phyloP scores from a whole-genome alignment of 2,113 vertebrate species.

The Poecilia latipinna region DNA sequence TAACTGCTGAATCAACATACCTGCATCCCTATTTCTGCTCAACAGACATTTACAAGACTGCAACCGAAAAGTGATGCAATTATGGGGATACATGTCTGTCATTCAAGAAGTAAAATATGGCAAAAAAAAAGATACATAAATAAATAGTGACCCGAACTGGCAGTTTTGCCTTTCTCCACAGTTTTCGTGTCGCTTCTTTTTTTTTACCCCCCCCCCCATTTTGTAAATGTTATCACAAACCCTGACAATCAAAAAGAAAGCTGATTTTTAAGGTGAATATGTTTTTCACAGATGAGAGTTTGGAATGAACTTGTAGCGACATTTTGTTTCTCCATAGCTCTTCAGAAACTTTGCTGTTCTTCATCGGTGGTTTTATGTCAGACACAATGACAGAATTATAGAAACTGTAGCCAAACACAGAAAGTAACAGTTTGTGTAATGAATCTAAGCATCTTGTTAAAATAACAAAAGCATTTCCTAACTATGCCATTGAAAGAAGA shows the following conservation, averaged over 20 bases:
- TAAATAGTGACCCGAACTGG: neutral
- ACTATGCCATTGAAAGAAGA: neutral
- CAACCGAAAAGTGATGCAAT: constrained; percentile 1
- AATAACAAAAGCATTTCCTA: neutral
- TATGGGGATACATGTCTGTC: neutral
- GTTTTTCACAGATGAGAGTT: neutral
- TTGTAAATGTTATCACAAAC: neutral
- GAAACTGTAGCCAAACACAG: neutral
- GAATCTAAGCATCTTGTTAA: neutral
- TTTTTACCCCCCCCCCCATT: neutral
- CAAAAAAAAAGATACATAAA: too few relatives aligned
- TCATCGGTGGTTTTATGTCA: neutral
- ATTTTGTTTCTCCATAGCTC: neutral
- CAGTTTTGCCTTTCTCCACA: neutral
- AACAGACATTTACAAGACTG: neutral
- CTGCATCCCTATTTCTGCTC: neutral
- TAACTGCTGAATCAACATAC: neutral
- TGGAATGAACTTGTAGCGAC: too few relatives aligned
- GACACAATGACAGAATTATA: neutral
- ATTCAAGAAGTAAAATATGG: neutral
- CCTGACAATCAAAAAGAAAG: neutral
- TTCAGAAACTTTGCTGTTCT: neutral
- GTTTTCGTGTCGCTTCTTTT: neutral
- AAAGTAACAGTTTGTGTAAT: neutral
- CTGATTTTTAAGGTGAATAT: neutral